Evolutionary conservation across 1,140 invertebrate genomes (phyloP), one percentile per base, ranked within the genome.

Genomic region (Cotesia glomerata): DNA sequence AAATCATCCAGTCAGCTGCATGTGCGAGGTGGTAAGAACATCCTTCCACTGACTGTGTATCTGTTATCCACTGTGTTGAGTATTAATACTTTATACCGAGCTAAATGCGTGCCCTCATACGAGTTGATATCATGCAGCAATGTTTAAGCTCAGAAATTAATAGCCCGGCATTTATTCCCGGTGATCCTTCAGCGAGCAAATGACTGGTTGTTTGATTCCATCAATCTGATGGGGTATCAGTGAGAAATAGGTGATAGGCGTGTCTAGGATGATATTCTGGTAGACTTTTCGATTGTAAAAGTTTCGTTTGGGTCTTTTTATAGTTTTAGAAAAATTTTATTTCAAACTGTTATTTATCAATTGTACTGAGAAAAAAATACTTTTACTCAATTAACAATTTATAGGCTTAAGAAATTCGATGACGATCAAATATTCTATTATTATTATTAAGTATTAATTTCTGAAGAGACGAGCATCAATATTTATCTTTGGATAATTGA

Each of bases 131-230:
- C 59, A 11, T 69, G 34, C 65, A 66, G 39, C 1, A 26, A 26
- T 26, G 26, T 26, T 26, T 26, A 26, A 26, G 39, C 39, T 9
- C 18, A 51, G 81, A 83, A 83, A 84, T 85, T 85, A 85, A 85
- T 85, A 84, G 84, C 80, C 78, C 80, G 75, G 78, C 83, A 84
- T 85, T 84, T 83, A 84, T 85, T 84, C 83, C 83, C 81, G 81
- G 82, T 82, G 84, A 85, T 83, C 82, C 76, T 62, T 76, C 76
- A 73, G 81, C 79, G 84, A 73, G 81, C 79, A 85, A 84, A 85
- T 85, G 77, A 85, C 83, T 79, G 81, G 81, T 83, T 84, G 79
- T 80, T 80, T 82, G 80, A 84, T 84, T 84, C 80, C 82, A 84
- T 84, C 83, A 82, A 84, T 84, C 82, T 84, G 76, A 78, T 75